These are phyloP conservation scores for Excalfactoria chinensis DNA, from an alignment of 2,113 vertebrate genomes.

Conservation along the genomic window DNA sequence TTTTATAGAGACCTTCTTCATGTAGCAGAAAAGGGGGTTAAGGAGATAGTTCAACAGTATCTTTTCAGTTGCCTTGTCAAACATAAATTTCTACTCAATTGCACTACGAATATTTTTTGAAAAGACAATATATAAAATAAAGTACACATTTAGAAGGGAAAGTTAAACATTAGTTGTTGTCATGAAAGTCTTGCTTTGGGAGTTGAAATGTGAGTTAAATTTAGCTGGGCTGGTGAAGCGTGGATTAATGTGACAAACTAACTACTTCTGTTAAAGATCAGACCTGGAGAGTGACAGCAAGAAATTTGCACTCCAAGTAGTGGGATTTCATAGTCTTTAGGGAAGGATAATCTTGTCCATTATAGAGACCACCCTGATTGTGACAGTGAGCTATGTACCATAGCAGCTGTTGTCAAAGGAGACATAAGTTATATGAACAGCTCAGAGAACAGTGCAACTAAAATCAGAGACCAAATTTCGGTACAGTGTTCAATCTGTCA, in stretches of 20 bases:
- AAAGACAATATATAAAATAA: not conserved
- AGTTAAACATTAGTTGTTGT: conserved; percentile 5
- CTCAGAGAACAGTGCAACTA: not conserved
- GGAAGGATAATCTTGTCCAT: not conserved
- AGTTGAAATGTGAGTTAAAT: conserved; percentile 29
- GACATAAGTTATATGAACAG: not conserved
- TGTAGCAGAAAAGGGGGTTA: not conserved
- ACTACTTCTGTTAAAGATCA: conserved; percentile 19
- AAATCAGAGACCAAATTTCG: not conserved
- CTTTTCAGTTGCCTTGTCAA: conserved; percentile 18
- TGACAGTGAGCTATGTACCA: not conserved
- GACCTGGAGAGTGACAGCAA: not conserved
- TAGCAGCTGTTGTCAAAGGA: not conserved
- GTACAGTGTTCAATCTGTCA: not conserved
- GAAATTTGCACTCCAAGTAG: conserved; percentile 12
- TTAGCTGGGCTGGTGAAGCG: not conserved
- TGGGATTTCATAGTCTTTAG: not conserved
- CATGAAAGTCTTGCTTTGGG: conserved; percentile 6
- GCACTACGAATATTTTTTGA: not conserved
- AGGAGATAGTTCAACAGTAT: not conserved
- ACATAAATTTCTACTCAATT: conserved; percentile 23
- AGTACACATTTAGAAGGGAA: conserved; percentile 25
- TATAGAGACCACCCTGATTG: not conserved
- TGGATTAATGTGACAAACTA: not conserved
- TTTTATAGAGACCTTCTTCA: not conserved